phyloP scores from a whole-genome alignment of 1,140 invertebrate genomes.

The Trichonephila clavipes region DNA sequence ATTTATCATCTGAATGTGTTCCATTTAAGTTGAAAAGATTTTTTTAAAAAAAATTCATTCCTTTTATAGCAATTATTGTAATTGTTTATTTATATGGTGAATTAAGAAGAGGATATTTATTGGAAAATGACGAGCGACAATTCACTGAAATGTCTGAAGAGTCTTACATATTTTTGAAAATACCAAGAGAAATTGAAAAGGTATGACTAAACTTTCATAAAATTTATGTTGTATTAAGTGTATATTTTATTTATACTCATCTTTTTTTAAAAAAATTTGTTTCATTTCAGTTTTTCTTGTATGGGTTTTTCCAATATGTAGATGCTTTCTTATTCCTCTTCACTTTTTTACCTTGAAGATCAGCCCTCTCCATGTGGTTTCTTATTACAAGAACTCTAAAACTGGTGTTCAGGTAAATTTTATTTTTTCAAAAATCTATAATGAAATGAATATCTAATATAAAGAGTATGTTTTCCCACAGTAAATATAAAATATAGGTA shows the following conservation, averaged over 20 bases:
- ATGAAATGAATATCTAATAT: no score
- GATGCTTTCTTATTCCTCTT: constrained; percentile 99
- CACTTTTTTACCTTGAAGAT: constrained; percentile 97
- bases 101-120: constrained; percentile 92
- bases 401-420: constrained; percentile 86
- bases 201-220: constrained; percentile 77
- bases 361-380: constrained; percentile 92
- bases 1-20: background rate
- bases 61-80: constrained; percentile 76
- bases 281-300: constrained; percentile 90
- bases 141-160: constrained; percentile 96
- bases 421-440: background rate
- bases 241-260: background rate
- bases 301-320: constrained; percentile 98
- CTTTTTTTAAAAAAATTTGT: constrained; percentile 18
- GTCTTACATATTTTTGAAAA: constrained; percentile 98
- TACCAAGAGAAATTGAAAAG: constrained; percentile 90
- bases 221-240: background rate
- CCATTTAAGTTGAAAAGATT: background rate
- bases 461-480: no score
- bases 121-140: constrained; percentile 96
- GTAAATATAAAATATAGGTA: no score
- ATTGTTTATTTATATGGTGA: constrained; percentile 90
- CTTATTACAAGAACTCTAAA: constrained; percentile 87
- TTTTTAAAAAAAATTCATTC: background rate